Evolutionary conservation across 2,113 vertebrate genomes (phyloP), one percentile per base, ranked within the genome.

Genomic region (Gnathonemus longibarbis): DNA sequence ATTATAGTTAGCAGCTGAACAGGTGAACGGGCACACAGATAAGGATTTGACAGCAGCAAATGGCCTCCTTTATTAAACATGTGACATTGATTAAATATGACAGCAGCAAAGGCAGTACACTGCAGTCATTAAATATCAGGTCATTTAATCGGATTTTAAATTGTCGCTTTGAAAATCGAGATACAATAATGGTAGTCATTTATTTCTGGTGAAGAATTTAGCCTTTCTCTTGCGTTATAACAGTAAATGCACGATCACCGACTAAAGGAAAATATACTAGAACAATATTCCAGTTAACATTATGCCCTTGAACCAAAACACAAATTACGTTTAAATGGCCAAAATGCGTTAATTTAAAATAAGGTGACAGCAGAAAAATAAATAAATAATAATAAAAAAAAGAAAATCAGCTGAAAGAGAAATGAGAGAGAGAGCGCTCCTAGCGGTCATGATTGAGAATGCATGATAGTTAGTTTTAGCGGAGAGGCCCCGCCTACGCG

Each of bases 401-500:
- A 24, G 17, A 3, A 84, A 86, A 49, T n/a, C n/a, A 86, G 13
- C 9, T 85, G 52, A 58, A 42, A 58, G 31, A 10, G 87, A 13
- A 24, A n/a, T 52, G 17, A 39, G 31, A 5, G 13, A 52, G 31
- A 13, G 35, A 21, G 87, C 56, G 85, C 88, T 70, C 74, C 88
- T 84, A 83, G 88, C 50, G 74, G 31, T 39, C 46, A 35, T 15
- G 42, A 3, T 15, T 53, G 88, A 13, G 4, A 50, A 8, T 83
- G n/a, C 27, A 10, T 21, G 27, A 11, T 17, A 86, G 21, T 39
- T n/a, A 27, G 42, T 80, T n/a, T 89, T 6, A n/a, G 27, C n/a
- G 3, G 13, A 27, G 11, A 89, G 24, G 88, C 88, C 74, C 88
- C 88, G 70, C 88, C 88, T 52, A 31, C 45, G 70, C 24, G 88